Evolutionary conservation across 1,140 invertebrate genomes (phyloP).

Genomic region (Bradynema listronoti): DNA sequence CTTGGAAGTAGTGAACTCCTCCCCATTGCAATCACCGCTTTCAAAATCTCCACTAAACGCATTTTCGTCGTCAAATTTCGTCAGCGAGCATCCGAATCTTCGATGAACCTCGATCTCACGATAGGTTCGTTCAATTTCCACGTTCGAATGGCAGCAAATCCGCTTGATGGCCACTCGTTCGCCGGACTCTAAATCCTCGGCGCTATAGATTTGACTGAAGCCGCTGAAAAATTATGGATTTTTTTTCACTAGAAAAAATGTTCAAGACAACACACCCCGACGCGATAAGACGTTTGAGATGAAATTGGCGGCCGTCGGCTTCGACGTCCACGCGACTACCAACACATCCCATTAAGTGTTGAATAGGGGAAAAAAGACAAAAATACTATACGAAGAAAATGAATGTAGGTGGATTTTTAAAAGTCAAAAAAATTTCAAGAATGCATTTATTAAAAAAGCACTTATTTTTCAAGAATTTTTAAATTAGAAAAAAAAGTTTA

Average conservation of each 20-base stretch:
- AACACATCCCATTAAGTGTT: conserved; percentile 23
- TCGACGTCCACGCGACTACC: conserved; percentile 30
- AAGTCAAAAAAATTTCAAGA: too few relatives aligned
- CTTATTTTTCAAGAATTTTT: too few relatives aligned
- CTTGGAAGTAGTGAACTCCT: too few relatives aligned
- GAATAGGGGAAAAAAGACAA: too few relatives aligned
- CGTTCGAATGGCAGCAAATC: conserved; percentile 17
- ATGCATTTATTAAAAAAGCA: too few relatives aligned
- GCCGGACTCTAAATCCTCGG: conserved; percentile 20
- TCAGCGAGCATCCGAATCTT: too few relatives aligned
- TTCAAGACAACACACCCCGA: conserved; percentile 13
- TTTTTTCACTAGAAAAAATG: conserved; percentile 2
- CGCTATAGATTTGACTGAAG: conserved; percentile 31
- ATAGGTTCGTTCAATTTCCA: conserved; percentile 13
- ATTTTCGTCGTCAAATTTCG: too few relatives aligned
- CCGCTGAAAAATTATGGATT: conserved; percentile 21
- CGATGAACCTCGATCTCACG: conserved; percentile 15
- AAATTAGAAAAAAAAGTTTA: too few relatives aligned
- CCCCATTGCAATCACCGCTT: too few relatives aligned
- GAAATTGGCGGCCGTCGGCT: conserved; percentile 22
- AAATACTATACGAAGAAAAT: too few relatives aligned
- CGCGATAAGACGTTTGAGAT: conserved; percentile 19
- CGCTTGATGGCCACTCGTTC: conserved; percentile 30
- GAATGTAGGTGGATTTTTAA: too few relatives aligned
- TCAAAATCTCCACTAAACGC: too few relatives aligned